Conservation (phyloP, 2,888 invertebrate species). For the Clanis bilineata region DNA sequence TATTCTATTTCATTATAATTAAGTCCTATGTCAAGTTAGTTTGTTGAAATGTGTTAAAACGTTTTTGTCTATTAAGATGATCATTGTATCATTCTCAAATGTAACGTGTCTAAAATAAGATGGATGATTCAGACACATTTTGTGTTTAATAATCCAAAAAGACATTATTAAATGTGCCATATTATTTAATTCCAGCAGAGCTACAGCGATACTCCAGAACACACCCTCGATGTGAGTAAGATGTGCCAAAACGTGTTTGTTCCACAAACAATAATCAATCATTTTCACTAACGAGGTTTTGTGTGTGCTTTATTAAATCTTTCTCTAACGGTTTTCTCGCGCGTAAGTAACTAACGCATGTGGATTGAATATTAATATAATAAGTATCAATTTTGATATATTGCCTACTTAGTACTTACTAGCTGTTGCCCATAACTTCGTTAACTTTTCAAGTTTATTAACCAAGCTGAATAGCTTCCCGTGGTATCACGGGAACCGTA, state of each 20-base stretch:
- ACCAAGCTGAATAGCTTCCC: too few relatives aligned
- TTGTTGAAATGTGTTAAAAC: too few relatives aligned
- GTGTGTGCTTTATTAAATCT: slow-evolving; percentile 9
- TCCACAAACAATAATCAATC: slow-evolving; percentile 68
- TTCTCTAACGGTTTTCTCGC: slow-evolving; percentile 21
- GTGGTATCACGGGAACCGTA: too few relatives aligned
- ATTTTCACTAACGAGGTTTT: slow-evolving; percentile 27
- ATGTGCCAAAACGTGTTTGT: slow-evolving; percentile 57
- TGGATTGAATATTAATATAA: neutral
- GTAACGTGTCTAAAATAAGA: too few relatives aligned
- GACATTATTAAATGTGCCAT: neutral
- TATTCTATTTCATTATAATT: too few relatives aligned
- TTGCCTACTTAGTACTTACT: neutral
- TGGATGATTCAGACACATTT: too few relatives aligned
- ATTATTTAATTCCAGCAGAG: slow-evolving; percentile 20
- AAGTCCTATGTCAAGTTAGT: too few relatives aligned
- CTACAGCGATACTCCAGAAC: slow-evolving; percentile 5
- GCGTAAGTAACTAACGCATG: neutral
- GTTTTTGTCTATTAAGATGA: too few relatives aligned
- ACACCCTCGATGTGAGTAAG: slow-evolving; percentile 65
- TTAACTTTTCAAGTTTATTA: too few relatives aligned
- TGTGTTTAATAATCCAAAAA: neutral
- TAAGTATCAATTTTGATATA: neutral
- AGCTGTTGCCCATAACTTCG: too few relatives aligned
- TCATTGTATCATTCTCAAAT: too few relatives aligned